Percentiles rank a stretch among this genome's conserved stretches.
Conservation (phyloP, 2,888 invertebrate species). For the Euplexia lucipara region DNA sequence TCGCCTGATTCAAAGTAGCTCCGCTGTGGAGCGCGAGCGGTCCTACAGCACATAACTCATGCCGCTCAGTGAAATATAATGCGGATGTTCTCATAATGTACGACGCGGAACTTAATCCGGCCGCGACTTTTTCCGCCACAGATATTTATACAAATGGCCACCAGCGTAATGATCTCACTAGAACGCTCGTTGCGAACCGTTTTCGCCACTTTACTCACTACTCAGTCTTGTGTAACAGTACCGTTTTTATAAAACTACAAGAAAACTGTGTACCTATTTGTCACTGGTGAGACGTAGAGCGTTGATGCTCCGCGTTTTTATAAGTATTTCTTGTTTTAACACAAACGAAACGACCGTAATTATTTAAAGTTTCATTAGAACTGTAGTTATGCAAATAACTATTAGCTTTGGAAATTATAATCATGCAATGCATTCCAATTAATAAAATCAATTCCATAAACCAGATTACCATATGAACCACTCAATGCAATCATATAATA, state of each 20-base stretch:
- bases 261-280: constrained; percentile 45
- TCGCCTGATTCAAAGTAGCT: constrained; percentile 82
- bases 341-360: neutral
- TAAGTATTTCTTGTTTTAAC: neutral
- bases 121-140: constrained; percentile 82
- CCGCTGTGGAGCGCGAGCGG: constrained; percentile 78
- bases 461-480: constrained; percentile 25
- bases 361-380: neutral
- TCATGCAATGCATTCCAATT: constrained; percentile 14
- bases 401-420: constrained; percentile 9
- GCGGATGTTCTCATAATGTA: constrained; percentile 88
- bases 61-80: constrained; percentile 87
- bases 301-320: constrained; percentile 4
- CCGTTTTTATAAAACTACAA: constrained; percentile 52
- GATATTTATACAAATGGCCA: constrained; percentile 80
- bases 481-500: constrained; percentile 31
- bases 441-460: constrained; percentile 37
- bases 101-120: constrained; percentile 87
- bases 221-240: constrained; percentile 51
- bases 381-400: neutral
- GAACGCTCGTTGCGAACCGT: constrained; percentile 67
- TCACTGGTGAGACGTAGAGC: constrained; percentile 21
- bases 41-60: constrained; percentile 85
- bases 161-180: constrained; percentile 72
- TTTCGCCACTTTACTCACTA: constrained; percentile 63